phyloP scores from a whole-genome alignment of 2,797 vertebrate species.

The Chelmon rostratus region DNA sequence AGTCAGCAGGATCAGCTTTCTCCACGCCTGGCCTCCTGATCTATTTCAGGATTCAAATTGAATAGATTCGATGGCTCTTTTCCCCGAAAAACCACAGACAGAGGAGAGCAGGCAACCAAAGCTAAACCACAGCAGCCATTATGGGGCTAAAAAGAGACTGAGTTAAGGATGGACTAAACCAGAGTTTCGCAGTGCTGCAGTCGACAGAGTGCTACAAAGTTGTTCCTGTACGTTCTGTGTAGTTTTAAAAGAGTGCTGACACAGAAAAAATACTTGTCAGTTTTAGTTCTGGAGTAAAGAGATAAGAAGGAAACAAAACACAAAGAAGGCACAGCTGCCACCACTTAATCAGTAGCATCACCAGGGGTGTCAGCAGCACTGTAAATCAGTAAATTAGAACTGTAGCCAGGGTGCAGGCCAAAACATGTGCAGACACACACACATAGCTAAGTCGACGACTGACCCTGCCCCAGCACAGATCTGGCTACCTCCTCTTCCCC shows the following conservation, averaged over 20 bases:
- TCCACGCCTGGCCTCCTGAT: conserved; percentile 53
- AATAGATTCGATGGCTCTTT: conserved; percentile 67
- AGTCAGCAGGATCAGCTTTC: conserved; percentile 49
- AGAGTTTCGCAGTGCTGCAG: conserved; percentile 24
- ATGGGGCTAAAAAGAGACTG: conserved; percentile 63
- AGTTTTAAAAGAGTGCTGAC: neutral
- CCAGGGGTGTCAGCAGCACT: conserved; percentile 40
- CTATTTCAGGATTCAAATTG: conserved; percentile 77
- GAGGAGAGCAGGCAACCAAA: conserved; percentile 59
- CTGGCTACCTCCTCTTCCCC: conserved; percentile 40
- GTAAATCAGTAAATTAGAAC: conserved; percentile 62
- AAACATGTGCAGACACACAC: conserved; percentile 22
- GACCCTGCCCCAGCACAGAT: neutral
- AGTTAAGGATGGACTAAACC: conserved; percentile 44
- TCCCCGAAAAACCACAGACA: conserved; percentile 81
- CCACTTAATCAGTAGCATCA: conserved; percentile 61
- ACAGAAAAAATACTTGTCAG: neutral
- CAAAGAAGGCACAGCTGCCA: conserved; percentile 60
- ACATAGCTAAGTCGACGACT: neutral
- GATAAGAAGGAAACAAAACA: conserved; percentile 52
- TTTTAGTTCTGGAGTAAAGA: conserved; percentile 21
- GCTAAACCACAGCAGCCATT: conserved; percentile 75
- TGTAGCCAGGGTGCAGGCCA: conserved; percentile 29
- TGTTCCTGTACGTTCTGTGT: conserved; percentile 6
- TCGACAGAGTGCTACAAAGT: conserved; percentile 12